Conservation (phyloP, 2,797 vertebrate genomes). For the Alca torda region DNA sequence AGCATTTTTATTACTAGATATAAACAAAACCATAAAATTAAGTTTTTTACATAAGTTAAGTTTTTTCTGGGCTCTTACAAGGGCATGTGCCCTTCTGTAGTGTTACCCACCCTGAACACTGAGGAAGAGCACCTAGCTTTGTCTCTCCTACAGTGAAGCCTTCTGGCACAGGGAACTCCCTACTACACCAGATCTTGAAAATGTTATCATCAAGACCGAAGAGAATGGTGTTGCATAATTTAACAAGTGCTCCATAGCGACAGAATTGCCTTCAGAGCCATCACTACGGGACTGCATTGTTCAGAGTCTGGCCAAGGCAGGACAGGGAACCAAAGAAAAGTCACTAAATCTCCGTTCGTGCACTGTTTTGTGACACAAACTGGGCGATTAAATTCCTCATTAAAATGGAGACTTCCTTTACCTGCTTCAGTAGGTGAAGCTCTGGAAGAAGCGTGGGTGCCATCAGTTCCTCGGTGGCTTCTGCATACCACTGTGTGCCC, state of each 20-base stretch:
- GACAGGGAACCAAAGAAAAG: not conserved
- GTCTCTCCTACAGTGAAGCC: not conserved
- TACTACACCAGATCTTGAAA: not conserved
- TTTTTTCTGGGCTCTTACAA: not conserved
- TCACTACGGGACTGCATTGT: not conserved
- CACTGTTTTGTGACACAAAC: not conserved
- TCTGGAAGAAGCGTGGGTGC: slow-evolving; percentile 95
- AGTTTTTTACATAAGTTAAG: not conserved
- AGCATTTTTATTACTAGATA: slow-evolving; percentile 24
- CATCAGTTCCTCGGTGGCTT: slow-evolving; percentile 95
- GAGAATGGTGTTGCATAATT: not conserved
- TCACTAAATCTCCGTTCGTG: not conserved
- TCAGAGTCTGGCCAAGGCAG: not conserved
- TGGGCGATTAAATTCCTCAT: not conserved
- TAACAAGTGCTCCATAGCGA: rapidly evolving
- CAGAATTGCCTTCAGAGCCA: not conserved
- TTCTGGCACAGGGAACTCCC: not conserved
- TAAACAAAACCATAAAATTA: not conserved
- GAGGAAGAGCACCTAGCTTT: not conserved
- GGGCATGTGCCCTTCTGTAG: not conserved
- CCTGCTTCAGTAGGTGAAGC: slow-evolving; percentile 93
- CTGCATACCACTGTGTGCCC: slow-evolving; percentile 93
- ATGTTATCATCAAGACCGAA: not conserved
- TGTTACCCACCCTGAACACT: not conserved
- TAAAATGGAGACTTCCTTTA: slow-evolving; percentile 57